phyloP scores from a whole-genome alignment of 2,797 vertebrate species.

The Poecilia velifera region DNA sequence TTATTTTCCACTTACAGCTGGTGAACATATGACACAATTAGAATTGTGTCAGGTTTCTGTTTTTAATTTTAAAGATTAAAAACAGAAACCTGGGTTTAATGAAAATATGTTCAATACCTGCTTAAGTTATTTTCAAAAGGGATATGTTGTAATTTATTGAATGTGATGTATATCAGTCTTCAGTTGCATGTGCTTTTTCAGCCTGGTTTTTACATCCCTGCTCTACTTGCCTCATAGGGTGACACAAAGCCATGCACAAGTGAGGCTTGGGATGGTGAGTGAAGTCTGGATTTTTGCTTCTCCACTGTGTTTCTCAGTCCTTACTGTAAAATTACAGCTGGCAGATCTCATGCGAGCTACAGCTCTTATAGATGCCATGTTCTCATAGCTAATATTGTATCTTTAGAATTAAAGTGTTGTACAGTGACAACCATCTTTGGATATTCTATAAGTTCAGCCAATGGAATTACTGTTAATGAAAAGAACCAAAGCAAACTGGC shows the following conservation, averaged over 20 bases:
- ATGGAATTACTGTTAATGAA: not conserved
- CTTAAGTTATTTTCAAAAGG: too few species aligned
- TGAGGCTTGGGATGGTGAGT: conserved; percentile 96
- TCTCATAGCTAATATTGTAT: not conserved
- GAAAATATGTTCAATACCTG: too few species aligned
- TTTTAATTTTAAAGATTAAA: too few species aligned
- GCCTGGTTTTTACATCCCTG: not conserved
- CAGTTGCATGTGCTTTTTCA: too few species aligned
- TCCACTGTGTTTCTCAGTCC: not conserved
- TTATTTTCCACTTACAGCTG: too few species aligned
- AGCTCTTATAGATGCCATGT: not conserved
- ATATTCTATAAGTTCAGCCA: not conserved
- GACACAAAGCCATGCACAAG: conserved; percentile 91
- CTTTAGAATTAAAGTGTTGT: not conserved
- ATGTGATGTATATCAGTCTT: too few species aligned
- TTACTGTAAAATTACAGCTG: not conserved
- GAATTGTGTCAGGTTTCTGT: too few species aligned
- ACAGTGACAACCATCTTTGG: not conserved
- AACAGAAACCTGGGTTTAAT: too few species aligned
- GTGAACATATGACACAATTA: too few species aligned
- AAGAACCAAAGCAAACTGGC: not conserved
- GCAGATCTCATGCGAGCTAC: not conserved
- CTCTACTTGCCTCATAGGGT: conserved; percentile 75
- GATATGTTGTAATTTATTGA: too few species aligned
- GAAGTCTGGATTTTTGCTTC: not conserved